Base-by-base conservation (phyloP, 2,888 invertebrate genomes). In the Dynastes tityus region DNA sequence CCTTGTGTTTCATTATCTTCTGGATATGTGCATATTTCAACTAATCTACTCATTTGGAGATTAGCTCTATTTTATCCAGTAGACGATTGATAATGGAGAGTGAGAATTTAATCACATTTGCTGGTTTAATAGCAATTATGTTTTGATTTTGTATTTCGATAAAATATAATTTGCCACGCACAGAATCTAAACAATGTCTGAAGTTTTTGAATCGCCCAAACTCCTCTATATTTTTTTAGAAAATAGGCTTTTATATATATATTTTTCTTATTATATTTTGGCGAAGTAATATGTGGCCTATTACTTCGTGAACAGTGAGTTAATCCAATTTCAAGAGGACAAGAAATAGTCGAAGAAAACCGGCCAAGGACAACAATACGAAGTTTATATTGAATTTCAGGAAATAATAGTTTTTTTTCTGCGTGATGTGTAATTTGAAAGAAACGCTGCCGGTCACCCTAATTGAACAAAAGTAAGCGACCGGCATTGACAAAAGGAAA, bases 401-500 rank as follows among this genome's bases (percentile, higher is more conserved):
- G 9, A 71, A 77, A 71, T 74, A 37, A 64, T 65, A 49, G 8
- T 55, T 55, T 45, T 64, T 78, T 51, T 9, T 29, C 16, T 37
- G 63, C 49, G 53, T 51, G 37, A 45, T 37, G 53, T 22, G 64
- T 73, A 78, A 58, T 77, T 58, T 49, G 77, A 78, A 78, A 63
- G 65, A 65, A 63, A 16, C 45, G 61, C 53, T 22, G 71, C 22
- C 64, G 65, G 67, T 67, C 55, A 58, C 55, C 55, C 65, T 78
- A 77, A 77, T 77, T 79, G 79, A 77, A 77, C 55, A 77, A 53
- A 71, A 77, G 73, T 64, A 63, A 70, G 73, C 76, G 76, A 16
- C 76, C 76, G 77, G 77, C 64, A 70, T 78, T 53, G 71, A 80
- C 78, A 81, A 80, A 53, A 80, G 80, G 78, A 79, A 81, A 79